Base-by-base conservation (phyloP, 2,888 invertebrate genomes). In the Pristionchus exspectatus region DNA sequence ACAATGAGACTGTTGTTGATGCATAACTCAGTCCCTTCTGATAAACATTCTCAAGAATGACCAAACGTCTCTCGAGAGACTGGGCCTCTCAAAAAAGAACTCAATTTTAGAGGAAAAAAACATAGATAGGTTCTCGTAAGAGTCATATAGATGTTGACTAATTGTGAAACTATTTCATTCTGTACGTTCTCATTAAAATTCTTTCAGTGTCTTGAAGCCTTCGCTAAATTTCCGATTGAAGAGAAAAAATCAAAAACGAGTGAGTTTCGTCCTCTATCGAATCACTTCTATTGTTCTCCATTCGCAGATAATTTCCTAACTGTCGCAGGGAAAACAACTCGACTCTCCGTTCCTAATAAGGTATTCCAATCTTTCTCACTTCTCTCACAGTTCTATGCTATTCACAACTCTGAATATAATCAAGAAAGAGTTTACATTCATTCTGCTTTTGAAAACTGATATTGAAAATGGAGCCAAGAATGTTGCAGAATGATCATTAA, bases 251-350 rank as follows among this genome's bases (percentile, higher is more conserved):
- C 10, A 5, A 85, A 85, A 33, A 21, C 84, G 59, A 85, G 56
- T 85, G 84, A 85, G 59, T 50, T 2, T n/a, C 7, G 44, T 83
- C 56, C 54, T 83, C 18, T 5, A 21, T 54, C 18, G 9, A 54
- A 27, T 54, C 50, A 54, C 18, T 81, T 44, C 27, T 12, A 21
- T n/a, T 30, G 9, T 21, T 21, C 21, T 27, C 83, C 38, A 24
- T 50, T 83, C 56, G 33, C 59, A 85, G 84, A 85, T 56, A 85
- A 85, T 85, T 85, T 85, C 84, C 84, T 85, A 12, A 85, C 84
- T 21, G 84, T 85, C 18, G 59, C 84, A 7, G 59, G 59, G 59
- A 56, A 85, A 59, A 85, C 56, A 85, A 85, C 59, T 81, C 81
- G 81, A 54, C 81, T 81, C 81, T n/a, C 81, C n/a, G 18, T 81